Base-by-base conservation (phyloP, 2,113 vertebrate genomes). In the Sinocyclocheilus anshuiensis region DNA sequence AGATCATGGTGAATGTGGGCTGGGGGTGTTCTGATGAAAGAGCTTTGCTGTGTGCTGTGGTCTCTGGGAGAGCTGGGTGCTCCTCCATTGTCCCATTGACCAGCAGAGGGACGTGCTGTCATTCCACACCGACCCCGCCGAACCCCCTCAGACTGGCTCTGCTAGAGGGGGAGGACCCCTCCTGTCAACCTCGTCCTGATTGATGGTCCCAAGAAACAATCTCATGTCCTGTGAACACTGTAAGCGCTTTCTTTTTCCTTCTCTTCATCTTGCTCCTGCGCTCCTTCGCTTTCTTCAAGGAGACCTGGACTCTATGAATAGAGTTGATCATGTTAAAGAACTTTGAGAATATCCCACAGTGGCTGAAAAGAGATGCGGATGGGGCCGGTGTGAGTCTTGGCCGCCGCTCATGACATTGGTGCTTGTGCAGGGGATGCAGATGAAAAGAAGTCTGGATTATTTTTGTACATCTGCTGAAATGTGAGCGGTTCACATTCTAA, bases 141-240 rank as follows among this genome's bases (percentile, higher is more conserved):
- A 78, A 78, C 69, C 85, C 82, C 39, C 69, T 59, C 45, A 71
- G 69, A 45, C 81, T 57, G 33, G 61, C 65, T 78, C 55, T 24
- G 55, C 50, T 18, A 48, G 39, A 59, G 57, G 76, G 86, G 77
- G 24, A 36, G 13, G 7, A 83, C 83, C 67, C 83, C 42, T 83
- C 55, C 63, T 89, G 88, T 87, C 88, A 87, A 59, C 42, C 29
- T 6, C 29, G 4, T 71, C 48, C 78, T 89, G 88, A 87, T 89
- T 89, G 88, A 89, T 89, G 63, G 78, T 79, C 69, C 42, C 24
- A 61, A 74, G 69, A 82, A 86, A 86, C 88, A 85, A 82, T 85
- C 50, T 9, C 39, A 24, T 83, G 81, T 85, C 75, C 53, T 79
- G 75, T 75, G 71, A 79, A 71, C 85, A 81, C 85, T 83, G 71